These are phyloP conservation scores for Eupithecia subfuscata DNA, from an alignment of 2,888 invertebrate genomes.

Conservation along the genomic window DNA sequence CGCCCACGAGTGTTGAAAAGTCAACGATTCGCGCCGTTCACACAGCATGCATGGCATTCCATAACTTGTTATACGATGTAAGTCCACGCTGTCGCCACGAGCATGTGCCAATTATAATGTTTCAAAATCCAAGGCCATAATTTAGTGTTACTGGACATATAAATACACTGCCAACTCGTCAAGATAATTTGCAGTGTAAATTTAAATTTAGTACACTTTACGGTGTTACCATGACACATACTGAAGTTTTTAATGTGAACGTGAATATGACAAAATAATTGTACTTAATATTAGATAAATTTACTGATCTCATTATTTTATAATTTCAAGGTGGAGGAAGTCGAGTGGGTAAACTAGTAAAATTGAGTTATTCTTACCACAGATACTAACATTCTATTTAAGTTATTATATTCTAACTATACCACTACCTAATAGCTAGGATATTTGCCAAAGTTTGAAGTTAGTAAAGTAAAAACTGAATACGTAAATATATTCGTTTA, in stretches of 20 bases:
- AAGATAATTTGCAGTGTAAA: background rate
- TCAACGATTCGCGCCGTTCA: background rate
- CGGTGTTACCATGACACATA: background rate
- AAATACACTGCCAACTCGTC: slow-evolving; percentile 5
- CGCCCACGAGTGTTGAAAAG: background rate
- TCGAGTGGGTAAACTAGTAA: background rate
- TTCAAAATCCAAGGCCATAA: slow-evolving; percentile 11
- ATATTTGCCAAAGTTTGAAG: slow-evolving; percentile 5
- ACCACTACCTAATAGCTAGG: slow-evolving; percentile 1
- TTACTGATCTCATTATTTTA: slow-evolving; percentile 6
- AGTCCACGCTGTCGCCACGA: background rate
- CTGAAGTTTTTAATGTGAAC: background rate
- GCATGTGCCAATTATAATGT: background rate
- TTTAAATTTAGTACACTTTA: background rate
- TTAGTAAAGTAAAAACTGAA: background rate
- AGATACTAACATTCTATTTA: background rate
- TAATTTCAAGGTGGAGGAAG: background rate
- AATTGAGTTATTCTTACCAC: background rate
- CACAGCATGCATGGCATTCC: background rate
- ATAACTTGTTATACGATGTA: background rate
- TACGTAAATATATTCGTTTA: slow-evolving; percentile 9
- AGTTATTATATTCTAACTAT: background rate
- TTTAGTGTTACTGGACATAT: slow-evolving; percentile 8
- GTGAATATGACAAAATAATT: background rate
- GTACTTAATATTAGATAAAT: background rate